Percentiles rank a stretch among this genome's conserved stretches.
These are phyloP conservation scores for Oreocharis arfaki DNA, from an alignment of 2,113 vertebrate species.

Conservation along the genomic window DNA sequence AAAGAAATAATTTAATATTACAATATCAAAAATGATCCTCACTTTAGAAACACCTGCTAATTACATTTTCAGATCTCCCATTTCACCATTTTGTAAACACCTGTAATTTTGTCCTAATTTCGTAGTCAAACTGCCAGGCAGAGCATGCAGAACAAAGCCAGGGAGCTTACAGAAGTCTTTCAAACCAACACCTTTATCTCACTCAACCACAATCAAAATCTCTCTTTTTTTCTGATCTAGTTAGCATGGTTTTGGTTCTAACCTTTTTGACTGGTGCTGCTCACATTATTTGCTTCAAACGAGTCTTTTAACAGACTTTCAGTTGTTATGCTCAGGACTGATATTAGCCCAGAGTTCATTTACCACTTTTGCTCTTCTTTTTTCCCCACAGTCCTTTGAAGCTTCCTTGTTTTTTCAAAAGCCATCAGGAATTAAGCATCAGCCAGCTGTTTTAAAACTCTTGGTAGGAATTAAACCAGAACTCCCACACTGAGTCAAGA, in stretches of 20 bases:
- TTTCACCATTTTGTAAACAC: background rate
- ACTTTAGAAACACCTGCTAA: background rate
- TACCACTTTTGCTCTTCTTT: background rate
- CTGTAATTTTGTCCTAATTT: background rate
- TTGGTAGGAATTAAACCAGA: constrained; percentile 22
- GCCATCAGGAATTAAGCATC: background rate
- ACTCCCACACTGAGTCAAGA: background rate
- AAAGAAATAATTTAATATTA: background rate
- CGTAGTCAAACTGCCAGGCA: background rate
- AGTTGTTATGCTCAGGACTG: background rate
- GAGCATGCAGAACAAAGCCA: background rate
- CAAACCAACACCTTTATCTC: background rate
- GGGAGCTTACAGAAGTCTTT: background rate
- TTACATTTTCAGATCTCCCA: background rate
- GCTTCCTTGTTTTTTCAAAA: background rate
- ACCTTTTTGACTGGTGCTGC: background rate
- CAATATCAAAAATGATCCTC: background rate
- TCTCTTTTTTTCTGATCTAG: background rate
- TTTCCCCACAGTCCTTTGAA: background rate
- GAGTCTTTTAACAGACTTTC: background rate
- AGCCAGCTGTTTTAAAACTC: background rate
- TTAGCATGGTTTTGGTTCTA: background rate
- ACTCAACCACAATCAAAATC: background rate
- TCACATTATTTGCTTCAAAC: background rate
- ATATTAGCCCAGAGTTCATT: background rate